Conservation (phyloP, 2,797 vertebrate genomes). For the Oreochromis mossambicus region DNA sequence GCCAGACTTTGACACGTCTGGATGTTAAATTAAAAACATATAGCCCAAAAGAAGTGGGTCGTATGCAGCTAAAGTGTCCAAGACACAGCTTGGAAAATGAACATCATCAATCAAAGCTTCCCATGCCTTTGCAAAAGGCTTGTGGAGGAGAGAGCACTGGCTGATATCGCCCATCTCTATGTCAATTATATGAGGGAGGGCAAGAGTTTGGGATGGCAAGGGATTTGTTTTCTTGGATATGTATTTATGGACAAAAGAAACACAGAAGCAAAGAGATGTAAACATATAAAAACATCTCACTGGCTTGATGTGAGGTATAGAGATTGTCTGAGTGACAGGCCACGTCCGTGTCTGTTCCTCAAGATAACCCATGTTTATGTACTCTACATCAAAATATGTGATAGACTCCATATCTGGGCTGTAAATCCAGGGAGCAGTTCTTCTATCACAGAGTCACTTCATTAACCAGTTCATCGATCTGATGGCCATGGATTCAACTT, state of each 20-base stretch:
- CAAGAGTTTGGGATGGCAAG: not conserved
- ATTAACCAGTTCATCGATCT: not conserved
- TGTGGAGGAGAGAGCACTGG: not conserved
- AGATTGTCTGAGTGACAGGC: not conserved
- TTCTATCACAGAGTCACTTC: not conserved
- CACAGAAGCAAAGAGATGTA: not conserved
- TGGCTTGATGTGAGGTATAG: not conserved
- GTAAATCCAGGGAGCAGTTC: not conserved
- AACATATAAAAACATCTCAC: not conserved
- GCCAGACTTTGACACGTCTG: slow-evolving; percentile 44
- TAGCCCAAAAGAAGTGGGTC: slow-evolving; percentile 56
- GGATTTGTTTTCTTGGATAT: not conserved
- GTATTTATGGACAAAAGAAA: not conserved
- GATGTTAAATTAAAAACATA: slow-evolving; percentile 73
- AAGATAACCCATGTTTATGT: not conserved
- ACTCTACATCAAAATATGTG: not conserved
- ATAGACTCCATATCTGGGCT: not conserved
- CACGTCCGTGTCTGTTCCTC: not conserved
- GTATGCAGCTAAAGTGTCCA: slow-evolving; percentile 58
- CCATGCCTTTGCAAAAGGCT: not conserved
- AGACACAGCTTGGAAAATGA: slow-evolving; percentile 71
- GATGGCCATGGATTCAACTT: not conserved
- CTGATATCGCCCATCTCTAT: slow-evolving; percentile 12
- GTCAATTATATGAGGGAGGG: slow-evolving; percentile 35
- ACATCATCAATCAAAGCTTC: slow-evolving; percentile 70